A percentile compares a stretch with the other conserved stretches of the same genome.
Evolutionary conservation across 2,888 invertebrate genomes (phyloP).

Genomic region (Anthoptus insignis): DNA sequence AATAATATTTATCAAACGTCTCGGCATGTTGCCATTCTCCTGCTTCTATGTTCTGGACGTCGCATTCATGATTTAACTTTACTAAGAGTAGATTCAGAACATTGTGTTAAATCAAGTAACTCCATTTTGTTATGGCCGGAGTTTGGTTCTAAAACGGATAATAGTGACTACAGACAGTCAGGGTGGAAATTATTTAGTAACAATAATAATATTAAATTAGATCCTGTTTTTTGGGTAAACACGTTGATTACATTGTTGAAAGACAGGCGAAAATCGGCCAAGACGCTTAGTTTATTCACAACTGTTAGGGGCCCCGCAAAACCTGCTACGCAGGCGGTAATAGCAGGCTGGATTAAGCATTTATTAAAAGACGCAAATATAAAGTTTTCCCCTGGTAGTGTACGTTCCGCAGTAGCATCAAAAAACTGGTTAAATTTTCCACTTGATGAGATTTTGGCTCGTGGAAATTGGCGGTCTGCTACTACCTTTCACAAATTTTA

Average conservation of each 20-base stretch:
- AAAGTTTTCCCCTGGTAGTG: slow-evolving; percentile 23
- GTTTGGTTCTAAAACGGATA: not conserved
- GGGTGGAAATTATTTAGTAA: not conserved
- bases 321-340: slow-evolving; percentile 24
- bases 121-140: not conserved
- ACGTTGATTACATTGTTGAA: not conserved
- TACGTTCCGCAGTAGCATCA: slow-evolving; percentile 35
- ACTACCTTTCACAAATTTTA: slow-evolving; percentile 27
- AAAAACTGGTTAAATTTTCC: slow-evolving; percentile 31
- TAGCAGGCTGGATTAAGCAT: slow-evolving; percentile 26
- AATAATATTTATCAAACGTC: not conserved
- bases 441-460: slow-evolving; percentile 26
- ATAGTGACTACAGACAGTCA: not conserved
- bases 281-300: slow-evolving; percentile 10
- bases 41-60: not conserved
- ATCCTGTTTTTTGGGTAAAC: not conserved
- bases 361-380: slow-evolving; percentile 22
- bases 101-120: not conserved
- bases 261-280: not conserved
- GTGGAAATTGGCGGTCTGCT: slow-evolving; percentile 16
- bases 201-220: not conserved
- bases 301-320: slow-evolving; percentile 9
- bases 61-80: not conserved
- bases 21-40: not conserved
- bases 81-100: not conserved